Evolutionary conservation across 2,888 invertebrate genomes (phyloP).

Genomic region (Choristoneura rosaceana): DNA sequence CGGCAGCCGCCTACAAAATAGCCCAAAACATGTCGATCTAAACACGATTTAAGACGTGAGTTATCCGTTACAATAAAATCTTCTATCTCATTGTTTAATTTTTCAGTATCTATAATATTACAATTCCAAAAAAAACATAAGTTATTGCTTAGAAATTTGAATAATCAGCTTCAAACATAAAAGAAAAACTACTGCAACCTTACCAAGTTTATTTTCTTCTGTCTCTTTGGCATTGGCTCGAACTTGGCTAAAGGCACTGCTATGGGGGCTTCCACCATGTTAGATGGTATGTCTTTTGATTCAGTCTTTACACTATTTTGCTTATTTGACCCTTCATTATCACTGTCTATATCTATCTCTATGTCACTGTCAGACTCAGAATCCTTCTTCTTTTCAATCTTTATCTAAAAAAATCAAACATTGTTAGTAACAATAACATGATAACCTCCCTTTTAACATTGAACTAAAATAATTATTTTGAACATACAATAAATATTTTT

Average conservation of each 20-base stretch:
- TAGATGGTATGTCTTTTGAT: conserved; percentile 30
- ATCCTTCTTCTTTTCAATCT: conserved; percentile 79
- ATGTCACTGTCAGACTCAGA: conserved; percentile 84
- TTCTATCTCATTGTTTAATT: too few species aligned
- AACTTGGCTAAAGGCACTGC: conserved; percentile 70
- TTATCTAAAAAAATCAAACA: conserved; percentile 64
- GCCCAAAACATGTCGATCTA: too few species aligned
- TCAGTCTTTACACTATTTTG: conserved; percentile 41
- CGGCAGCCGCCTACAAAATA: too few species aligned
- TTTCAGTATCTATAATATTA: too few species aligned
- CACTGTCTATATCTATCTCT: conserved; percentile 86
- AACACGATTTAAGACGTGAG: too few species aligned
- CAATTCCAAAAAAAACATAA: too few species aligned
- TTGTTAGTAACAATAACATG: conserved; percentile 9
- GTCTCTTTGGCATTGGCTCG: conserved; percentile 78
- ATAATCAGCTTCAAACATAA: too few species aligned
- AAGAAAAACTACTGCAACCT: conserved; percentile 41
- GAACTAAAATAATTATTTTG: background rate
- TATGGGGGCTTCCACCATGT: conserved; percentile 59
- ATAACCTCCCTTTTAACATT: background rate
- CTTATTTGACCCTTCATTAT: conserved; percentile 59
- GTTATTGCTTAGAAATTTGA: too few species aligned
- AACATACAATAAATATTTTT: background rate
- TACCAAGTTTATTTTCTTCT: conserved; percentile 84
- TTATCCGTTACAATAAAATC: too few species aligned